Evolutionary conservation across 2,888 invertebrate genomes (phyloP).

Genomic region (Limenitis camilla): DNA sequence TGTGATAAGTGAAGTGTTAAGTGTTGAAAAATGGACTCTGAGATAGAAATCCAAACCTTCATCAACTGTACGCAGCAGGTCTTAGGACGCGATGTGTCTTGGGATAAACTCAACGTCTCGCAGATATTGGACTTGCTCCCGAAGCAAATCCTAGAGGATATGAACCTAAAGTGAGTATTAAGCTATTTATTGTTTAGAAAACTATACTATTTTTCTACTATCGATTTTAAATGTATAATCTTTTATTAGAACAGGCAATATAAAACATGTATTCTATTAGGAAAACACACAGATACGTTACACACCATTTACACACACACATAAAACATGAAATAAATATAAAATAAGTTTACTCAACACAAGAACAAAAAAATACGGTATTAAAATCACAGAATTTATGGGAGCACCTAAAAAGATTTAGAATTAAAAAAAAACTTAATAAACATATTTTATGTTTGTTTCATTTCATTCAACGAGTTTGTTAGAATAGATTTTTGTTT

Average conservation of each 20-base stretch:
- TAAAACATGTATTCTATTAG: too few relatives aligned
- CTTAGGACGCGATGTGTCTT: slow-evolving; percentile 46
- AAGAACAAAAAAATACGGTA: too few relatives aligned
- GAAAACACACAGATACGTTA: too few relatives aligned
- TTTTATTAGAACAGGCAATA: neutral
- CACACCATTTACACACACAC: too few relatives aligned
- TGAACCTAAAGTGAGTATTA: slow-evolving; percentile 58
- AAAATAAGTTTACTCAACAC: too few relatives aligned
- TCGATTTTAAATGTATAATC: neutral
- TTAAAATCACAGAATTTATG: too few relatives aligned
- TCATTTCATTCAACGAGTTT: too few relatives aligned
- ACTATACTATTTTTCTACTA: neutral
- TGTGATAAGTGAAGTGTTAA: slow-evolving; percentile 19
- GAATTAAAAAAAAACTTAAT: too few relatives aligned
- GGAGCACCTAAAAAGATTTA: too few relatives aligned
- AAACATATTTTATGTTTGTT: too few relatives aligned
- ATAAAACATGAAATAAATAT: too few relatives aligned
- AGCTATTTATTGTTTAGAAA: neutral
- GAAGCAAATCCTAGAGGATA: slow-evolving; percentile 52
- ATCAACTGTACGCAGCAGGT: slow-evolving; percentile 66
- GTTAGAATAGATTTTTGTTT: too few relatives aligned
- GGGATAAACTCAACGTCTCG: slow-evolving; percentile 57
- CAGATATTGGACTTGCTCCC: slow-evolving; percentile 59
- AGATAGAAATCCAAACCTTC: slow-evolving; percentile 56
- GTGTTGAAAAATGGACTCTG: slow-evolving; percentile 54